Base-by-base conservation (phyloP, 1,140 invertebrate genomes). In the Drosophila nebulosa region DNA sequence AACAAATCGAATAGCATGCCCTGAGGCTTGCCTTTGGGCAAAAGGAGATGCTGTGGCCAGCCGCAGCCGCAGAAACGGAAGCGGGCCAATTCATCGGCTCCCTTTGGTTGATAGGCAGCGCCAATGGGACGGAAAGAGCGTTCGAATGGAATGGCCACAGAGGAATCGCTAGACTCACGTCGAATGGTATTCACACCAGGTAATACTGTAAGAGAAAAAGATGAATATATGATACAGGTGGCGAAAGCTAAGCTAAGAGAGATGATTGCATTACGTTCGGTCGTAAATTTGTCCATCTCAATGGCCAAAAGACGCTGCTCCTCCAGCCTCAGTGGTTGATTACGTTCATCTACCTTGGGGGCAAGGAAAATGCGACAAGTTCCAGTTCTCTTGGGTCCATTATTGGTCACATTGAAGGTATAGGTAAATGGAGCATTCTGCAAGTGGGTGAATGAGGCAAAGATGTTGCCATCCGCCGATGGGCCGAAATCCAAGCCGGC, bases 141-240 rank as follows among this genome's bases (percentile, higher is more conserved):
- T 50, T 95, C 94, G 66, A 94, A 94, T 3, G 94, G 93, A 76
- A 95, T 94, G 0, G 94, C 95, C 7, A 95, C 93, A n/a, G 93
- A 93, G 1, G 94, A 95, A 0, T 94, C 92, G 0, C 79, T 89
- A 0, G 94, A 95, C 1, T 81, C 76, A 35, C 95, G 92, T 1
- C 89, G 91, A 10, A 95, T 92, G 2, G 80, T 92, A 65, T 94
- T 95, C 26, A 83, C 83, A 2, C 94, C 94, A 4, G 93, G 93
- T 58, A 91, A 90, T 68, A 94, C 94, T 94, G 71, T 0, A 75
- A 55, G 9, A 14, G 18, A 35, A 4, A 27, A 1, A 12, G 14
- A 50, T 27, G 26, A 14, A 30, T 22, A 46, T 42, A 42, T 35
- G 9, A 53, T 24, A 57, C 83, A 52, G 7, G n/a, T n/a, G n/a